These are phyloP conservation scores for Geopemphigus sp. DNA, from an alignment of 1,140 invertebrate species.

Conservation along the genomic window DNA sequence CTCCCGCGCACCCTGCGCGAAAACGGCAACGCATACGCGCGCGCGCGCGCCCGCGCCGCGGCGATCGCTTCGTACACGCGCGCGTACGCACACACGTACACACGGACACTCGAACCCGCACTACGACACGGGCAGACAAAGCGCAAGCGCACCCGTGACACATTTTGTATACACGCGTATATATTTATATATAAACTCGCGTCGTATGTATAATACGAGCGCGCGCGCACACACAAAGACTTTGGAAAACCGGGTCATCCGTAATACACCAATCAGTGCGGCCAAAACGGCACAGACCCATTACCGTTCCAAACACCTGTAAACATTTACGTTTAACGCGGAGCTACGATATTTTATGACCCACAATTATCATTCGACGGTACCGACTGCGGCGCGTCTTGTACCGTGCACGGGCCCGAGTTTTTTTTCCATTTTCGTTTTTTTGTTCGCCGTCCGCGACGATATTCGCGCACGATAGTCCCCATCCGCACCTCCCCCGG, in stretches of 20 bases:
- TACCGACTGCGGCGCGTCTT: slow-evolving; percentile 8
- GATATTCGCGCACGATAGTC: too few species aligned
- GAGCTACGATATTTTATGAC: slow-evolving; percentile 28
- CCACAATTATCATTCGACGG: background rate
- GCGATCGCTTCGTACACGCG: background rate
- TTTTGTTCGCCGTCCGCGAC: too few species aligned
- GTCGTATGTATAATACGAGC: background rate
- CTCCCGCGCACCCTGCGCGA: slow-evolving; percentile 36
- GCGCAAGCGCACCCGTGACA: background rate
- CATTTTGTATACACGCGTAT: background rate
- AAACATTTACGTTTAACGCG: slow-evolving; percentile 41
- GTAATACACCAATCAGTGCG: slow-evolving; percentile 49
- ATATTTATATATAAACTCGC: background rate
- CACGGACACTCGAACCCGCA: background rate
- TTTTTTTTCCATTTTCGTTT: too few species aligned
- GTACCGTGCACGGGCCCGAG: too few species aligned
- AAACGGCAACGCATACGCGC: slow-evolving; percentile 25
- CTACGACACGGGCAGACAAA: background rate
- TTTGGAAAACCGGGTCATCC: slow-evolving; percentile 46
- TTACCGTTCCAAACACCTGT: slow-evolving; percentile 49
- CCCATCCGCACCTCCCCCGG: too few species aligned
- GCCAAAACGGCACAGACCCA: slow-evolving; percentile 41
- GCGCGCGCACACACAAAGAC: background rate
- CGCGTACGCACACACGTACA: background rate
- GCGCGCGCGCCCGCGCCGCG: background rate